These are phyloP conservation scores for Taphrorychus bicolor DNA, from an alignment of 2,888 invertebrate species.

Conservation along the genomic window DNA sequence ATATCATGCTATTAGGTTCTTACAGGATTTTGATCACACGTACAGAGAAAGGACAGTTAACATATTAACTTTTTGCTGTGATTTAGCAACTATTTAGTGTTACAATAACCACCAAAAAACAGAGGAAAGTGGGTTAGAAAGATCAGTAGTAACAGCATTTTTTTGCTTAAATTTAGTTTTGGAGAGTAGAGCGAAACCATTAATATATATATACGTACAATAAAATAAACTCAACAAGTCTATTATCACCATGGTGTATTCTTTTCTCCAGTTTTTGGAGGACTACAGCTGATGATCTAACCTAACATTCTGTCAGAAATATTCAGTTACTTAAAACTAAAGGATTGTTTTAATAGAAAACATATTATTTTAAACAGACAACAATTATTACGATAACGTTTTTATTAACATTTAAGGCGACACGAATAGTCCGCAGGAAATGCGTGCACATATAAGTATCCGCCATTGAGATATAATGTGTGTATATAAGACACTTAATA, in stretches of 20 bases:
- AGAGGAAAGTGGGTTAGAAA: too few species aligned
- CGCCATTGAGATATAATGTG: slow-evolving; percentile 16
- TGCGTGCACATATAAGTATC: slow-evolving; percentile 19
- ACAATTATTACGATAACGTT: slow-evolving; percentile 34
- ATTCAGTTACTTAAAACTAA: slow-evolving; percentile 3
- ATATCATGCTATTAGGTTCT: slow-evolving; percentile 22
- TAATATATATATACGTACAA: not conserved
- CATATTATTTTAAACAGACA: slow-evolving; percentile 39
- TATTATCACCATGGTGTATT: too few species aligned
- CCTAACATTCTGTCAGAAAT: not conserved
- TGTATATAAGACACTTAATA: slow-evolving; percentile 41
- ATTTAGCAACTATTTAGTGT: not conserved
- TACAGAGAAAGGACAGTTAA: slow-evolving; percentile 17
- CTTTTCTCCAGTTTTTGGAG: too few species aligned
- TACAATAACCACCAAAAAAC: too few species aligned
- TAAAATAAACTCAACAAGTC: not conserved
- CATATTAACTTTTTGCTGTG: slow-evolving; percentile 13
- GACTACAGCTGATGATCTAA: not conserved
- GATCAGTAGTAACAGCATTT: not conserved
- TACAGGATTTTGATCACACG: slow-evolving; percentile 27
- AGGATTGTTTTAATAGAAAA: slow-evolving; percentile 26
- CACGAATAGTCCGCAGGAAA: slow-evolving; percentile 18
- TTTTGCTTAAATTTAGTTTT: not conserved
- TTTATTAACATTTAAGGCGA: slow-evolving; percentile 38
- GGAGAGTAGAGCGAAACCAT: not conserved